phyloP scores from a whole-genome alignment of 2,797 vertebrate genomes.

The Channallabes apus region DNA sequence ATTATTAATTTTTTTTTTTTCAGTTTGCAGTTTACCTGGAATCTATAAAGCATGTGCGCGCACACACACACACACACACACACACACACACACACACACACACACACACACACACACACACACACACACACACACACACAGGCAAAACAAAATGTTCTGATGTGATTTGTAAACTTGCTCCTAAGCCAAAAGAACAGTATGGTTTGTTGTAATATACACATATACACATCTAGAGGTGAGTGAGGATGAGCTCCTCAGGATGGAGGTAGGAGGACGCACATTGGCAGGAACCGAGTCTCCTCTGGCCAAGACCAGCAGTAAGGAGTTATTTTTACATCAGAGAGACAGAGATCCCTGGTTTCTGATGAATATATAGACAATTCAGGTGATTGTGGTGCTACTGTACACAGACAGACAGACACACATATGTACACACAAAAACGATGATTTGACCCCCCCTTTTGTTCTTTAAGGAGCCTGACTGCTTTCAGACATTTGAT shows the following conservation, averaged over 20 bases:
- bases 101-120: neutral
- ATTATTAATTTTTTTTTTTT: neutral
- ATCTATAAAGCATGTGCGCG: neutral
- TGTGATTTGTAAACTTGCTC: slow-evolving; percentile 12
- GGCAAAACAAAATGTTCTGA: slow-evolving; percentile 5
- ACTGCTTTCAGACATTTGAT: neutral
- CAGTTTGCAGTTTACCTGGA: neutral
- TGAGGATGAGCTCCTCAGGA: slow-evolving; percentile 21
- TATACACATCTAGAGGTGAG: slow-evolving; percentile 7
- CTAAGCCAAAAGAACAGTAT: slow-evolving; percentile 19
- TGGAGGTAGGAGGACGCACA: slow-evolving; percentile 11
- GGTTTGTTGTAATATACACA: neutral
- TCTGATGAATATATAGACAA: neutral
- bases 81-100: neutral
- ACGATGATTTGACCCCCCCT: neutral
- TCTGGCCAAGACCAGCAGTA: neutral
- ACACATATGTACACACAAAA: slow-evolving; percentile 1
- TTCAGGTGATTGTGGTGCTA: neutral
- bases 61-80: slow-evolving; percentile 1
- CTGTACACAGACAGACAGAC: neutral
- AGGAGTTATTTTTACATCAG: slow-evolving; percentile 17
- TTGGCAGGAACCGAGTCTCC: slow-evolving; percentile 9
- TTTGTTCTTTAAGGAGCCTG: neutral
- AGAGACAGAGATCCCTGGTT: neutral
- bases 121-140: neutral